A percentile compares a stretch with the other conserved stretches of the same genome.
Evolutionary conservation across 2,113 vertebrate genomes (phyloP).

Genomic region (Varanus komodoensis): DNA sequence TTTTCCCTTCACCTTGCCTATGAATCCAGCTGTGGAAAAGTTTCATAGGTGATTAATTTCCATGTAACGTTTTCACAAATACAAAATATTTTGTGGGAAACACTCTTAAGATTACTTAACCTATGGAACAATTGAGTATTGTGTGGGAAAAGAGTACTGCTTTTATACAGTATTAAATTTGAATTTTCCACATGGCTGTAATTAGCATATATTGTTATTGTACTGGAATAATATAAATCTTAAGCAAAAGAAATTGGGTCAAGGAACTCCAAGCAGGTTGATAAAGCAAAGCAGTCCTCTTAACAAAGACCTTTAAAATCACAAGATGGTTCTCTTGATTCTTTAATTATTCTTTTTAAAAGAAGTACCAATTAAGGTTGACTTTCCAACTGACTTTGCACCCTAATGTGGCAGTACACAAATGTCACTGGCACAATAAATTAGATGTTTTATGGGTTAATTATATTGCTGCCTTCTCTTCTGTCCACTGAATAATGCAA

Average conservation of each 20-base stretch:
- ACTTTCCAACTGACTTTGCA: slow-evolving; percentile 47
- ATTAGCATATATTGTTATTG: slow-evolving; percentile 5
- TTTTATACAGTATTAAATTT: not conserved
- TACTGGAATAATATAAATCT: not conserved
- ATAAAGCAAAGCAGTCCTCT: slow-evolving; percentile 42
- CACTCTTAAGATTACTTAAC: not conserved
- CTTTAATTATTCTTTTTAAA: slow-evolving; percentile 40
- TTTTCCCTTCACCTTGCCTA: not conserved
- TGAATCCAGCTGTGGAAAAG: not conserved
- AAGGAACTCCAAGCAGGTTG: slow-evolving; percentile 11
- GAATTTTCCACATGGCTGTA: not conserved
- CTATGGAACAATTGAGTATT: slow-evolving; percentile 21
- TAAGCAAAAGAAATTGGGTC: slow-evolving; percentile 28
- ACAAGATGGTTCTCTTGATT: slow-evolving; percentile 42
- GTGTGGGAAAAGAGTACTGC: slow-evolving; percentile 14
- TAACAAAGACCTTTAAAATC: slow-evolving; percentile 39
- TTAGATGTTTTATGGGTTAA: slow-evolving; percentile 52
- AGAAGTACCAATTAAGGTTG: slow-evolving; percentile 46
- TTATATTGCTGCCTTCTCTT: slow-evolving; percentile 42
- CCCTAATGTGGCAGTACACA: not conserved
- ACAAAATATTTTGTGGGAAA: not conserved
- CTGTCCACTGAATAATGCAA: slow-evolving; percentile 67
- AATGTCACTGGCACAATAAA: slow-evolving; percentile 39
- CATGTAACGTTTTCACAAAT: not conserved
- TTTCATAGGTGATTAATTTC: not conserved